These are phyloP conservation scores for Nephotettix cincticeps DNA, from an alignment of 1,140 invertebrate genomes.

Conservation along the genomic window DNA sequence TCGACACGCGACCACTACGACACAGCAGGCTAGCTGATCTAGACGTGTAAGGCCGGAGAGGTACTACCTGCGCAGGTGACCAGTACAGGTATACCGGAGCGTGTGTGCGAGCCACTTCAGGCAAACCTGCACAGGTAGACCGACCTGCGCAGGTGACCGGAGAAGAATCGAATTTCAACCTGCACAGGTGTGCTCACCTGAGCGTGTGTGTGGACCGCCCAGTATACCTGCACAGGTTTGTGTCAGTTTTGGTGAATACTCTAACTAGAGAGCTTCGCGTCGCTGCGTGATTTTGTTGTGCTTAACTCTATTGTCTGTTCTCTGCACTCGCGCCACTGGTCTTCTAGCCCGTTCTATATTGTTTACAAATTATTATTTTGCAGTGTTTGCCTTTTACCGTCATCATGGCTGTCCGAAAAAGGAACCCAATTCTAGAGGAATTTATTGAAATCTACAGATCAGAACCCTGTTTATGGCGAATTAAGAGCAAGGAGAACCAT, in stretches of 20 bases:
- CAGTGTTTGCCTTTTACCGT: too few species aligned
- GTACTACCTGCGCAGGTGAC: background rate
- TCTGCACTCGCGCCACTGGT: too few species aligned
- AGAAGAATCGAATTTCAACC: background rate
- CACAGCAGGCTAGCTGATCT: too few species aligned
- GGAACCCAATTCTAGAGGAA: constrained; percentile 24
- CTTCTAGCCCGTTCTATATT: too few species aligned
- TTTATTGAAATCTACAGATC: constrained; percentile 42
- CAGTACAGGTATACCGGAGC: background rate
- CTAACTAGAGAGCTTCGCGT: background rate
- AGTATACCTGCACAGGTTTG: background rate
- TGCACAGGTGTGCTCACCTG: background rate
- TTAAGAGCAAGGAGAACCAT: constrained; percentile 42
- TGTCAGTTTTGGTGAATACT: background rate
- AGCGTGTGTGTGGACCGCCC: background rate
- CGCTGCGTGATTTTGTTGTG: background rate
- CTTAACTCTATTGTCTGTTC: too few species aligned
- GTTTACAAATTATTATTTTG: background rate
- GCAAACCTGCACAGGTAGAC: background rate
- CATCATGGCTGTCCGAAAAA: constrained; percentile 20
- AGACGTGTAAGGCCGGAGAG: too few species aligned
- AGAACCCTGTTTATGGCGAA: constrained; percentile 42
- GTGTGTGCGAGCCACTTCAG: background rate
- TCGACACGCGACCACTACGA: too few species aligned
- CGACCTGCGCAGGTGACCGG: background rate